Evolutionary conservation across 2,113 vertebrate species (phyloP), one percentile per base, ranked within the genome.

Genomic region (Rhadina sibilatrix): DNA sequence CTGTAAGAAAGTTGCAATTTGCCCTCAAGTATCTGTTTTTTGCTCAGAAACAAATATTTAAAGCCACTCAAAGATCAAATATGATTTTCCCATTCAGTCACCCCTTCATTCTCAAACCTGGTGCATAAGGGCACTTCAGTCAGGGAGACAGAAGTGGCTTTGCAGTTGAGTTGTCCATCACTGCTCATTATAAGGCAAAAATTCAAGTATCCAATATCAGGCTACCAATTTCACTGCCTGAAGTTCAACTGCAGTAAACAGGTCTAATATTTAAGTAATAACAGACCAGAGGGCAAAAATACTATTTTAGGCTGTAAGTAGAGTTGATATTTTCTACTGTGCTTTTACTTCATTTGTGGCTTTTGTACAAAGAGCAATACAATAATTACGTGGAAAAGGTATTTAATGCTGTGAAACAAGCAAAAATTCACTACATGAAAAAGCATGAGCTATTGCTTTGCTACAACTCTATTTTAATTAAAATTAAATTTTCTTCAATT

Each of bases 1-100:
- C 27, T 49, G 33, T 31, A 50, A 71, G 49, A 83, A 95, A 96
- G 54, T 91, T 77, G 59, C 52, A 54, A 77, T 94, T 90, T 77
- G 59, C 59, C 70, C 75, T 74, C 75, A 85, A 83, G 30, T 37
- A 70, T 80, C 59, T 72, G 22, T 85, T 94, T 91, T 54, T 63
- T 90, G 54, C 50, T 93, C 60, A 66, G 57, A 71, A 87, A 89
- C 40, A 88, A 61, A 74, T n/a, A 94, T 68, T 87, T 94, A 72
- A 33, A 91, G 61, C 14, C 54, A 60, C 37, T 79, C 63, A 27
- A 37, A 52, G 53, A 81, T 27, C 61, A 89, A 87, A 59, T 22
- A 53, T 22, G 52, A 44, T 80, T 83, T 83, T 80, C 44, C 57
- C 23, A 59, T 35, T 19, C 28, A 79, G 59, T 28, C 40, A 93